phyloP scores from a whole-genome alignment of 2,888 invertebrate genomes.

The Tetrapedia diversipes region DNA sequence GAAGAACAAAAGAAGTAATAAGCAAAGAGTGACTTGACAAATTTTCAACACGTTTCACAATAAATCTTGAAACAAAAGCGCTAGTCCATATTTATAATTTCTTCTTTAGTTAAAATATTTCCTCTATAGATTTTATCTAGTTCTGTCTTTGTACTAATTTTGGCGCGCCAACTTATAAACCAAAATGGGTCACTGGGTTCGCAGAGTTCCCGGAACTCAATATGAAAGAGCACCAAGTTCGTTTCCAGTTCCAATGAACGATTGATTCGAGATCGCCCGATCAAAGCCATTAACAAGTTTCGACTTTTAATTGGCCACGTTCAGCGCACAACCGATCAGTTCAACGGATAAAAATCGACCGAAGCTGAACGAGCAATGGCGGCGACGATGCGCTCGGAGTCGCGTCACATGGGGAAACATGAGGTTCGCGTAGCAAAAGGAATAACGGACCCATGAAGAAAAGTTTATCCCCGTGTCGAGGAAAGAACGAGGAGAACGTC shows the following conservation, averaged over 20 bases:
- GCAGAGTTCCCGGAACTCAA: neutral
- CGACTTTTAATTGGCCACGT: slow-evolving; percentile 27
- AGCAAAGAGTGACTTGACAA: too few relatives aligned
- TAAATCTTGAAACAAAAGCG: too few relatives aligned
- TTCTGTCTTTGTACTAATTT: neutral
- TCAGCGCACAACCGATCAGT: neutral
- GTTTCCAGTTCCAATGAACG: neutral
- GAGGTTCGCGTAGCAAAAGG: neutral
- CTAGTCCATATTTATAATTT: too few relatives aligned
- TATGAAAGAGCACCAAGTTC: slow-evolving; percentile 1
- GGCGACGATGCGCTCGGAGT: neutral
- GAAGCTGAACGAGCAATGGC: neutral
- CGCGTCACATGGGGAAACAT: neutral
- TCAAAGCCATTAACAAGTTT: slow-evolving; percentile 32
- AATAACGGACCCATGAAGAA: slow-evolving; percentile 21
- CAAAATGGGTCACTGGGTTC: slow-evolving; percentile 10
- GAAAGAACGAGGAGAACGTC: slow-evolving; percentile 54
- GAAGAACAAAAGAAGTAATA: too few relatives aligned
- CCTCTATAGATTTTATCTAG: too few relatives aligned
- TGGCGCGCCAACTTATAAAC: neutral
- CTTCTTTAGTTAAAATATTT: too few relatives aligned
- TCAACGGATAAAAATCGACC: slow-evolving; percentile 18
- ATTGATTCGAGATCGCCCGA: slow-evolving; percentile 3
- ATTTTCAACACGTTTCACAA: too few relatives aligned
- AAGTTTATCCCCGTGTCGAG: slow-evolving; percentile 44